These are phyloP conservation scores for Odontomachus brunneus DNA, from an alignment of 1,140 invertebrate genomes.

Conservation along the genomic window DNA sequence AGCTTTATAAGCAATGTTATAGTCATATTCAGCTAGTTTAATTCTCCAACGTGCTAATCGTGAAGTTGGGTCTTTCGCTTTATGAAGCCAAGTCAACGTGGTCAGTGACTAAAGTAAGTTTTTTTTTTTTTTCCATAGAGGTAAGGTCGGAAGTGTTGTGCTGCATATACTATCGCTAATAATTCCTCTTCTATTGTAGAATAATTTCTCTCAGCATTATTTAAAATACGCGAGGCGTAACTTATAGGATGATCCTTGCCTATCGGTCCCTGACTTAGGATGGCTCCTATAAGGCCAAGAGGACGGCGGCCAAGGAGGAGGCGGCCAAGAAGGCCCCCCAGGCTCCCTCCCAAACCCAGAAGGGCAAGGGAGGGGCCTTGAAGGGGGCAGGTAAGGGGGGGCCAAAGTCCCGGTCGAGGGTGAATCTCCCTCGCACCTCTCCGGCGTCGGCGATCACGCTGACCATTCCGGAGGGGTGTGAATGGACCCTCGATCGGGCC, in stretches of 20 bases:
- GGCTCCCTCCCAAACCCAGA: too few species aligned
- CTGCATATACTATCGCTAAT: too few species aligned
- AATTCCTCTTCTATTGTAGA: constrained; percentile 27
- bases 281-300: too few species aligned
- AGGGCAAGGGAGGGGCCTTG: too few species aligned
- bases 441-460: too few species aligned
- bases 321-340: too few species aligned
- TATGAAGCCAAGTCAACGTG: constrained; percentile 10
- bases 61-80: constrained; percentile 1
- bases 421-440: too few species aligned
- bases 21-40: constrained; percentile 26
- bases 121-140: constrained; percentile 2
- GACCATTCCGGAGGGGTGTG: too few species aligned
- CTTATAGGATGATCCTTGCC: neutral
- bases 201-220: constrained; percentile 17
- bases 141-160: neutral
- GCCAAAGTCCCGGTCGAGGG: too few species aligned
- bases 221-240: neutral
- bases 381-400: too few species aligned
- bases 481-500: too few species aligned
- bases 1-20: neutral
- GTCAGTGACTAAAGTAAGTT: constrained; percentile 5
- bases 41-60: constrained; percentile 16
- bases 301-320: too few species aligned
- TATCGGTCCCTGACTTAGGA: constrained; percentile 5